Conservation (phyloP, 2,113 vertebrate genomes). For the Aldabrachelys gigantea region DNA sequence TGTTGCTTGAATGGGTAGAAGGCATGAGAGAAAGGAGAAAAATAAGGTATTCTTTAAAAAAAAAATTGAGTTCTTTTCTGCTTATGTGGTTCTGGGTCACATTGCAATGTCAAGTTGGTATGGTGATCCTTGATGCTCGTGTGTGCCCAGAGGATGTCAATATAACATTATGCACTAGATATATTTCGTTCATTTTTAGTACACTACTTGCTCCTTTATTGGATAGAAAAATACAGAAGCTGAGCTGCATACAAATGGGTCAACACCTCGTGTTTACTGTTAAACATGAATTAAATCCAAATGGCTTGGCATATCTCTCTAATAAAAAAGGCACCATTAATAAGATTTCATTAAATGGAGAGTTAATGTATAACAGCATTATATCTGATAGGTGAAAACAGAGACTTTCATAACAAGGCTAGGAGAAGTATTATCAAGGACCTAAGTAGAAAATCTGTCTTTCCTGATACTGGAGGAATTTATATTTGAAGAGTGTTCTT, state of each 20-base stretch:
- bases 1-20: neutral
- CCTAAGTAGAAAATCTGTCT: slow-evolving; percentile 65
- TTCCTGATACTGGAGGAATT: slow-evolving; percentile 71
- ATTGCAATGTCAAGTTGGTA: neutral
- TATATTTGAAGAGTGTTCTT: slow-evolving; percentile 80
- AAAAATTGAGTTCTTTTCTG: neutral
- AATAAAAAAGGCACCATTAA: slow-evolving; percentile 67
- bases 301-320: slow-evolving; percentile 51
- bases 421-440: slow-evolving; percentile 50
- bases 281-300: slow-evolving; percentile 63
- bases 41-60: neutral
- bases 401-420: slow-evolving; percentile 65
- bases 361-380: slow-evolving; percentile 65
- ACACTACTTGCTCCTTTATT: slow-evolving; percentile 2
- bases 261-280: slow-evolving; percentile 57
- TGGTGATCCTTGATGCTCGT: neutral
- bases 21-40: neutral
- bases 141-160: neutral
- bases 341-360: slow-evolving; percentile 68
- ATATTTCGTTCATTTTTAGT: slow-evolving; percentile 30
- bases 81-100: neutral
- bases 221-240: neutral
- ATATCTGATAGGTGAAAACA: slow-evolving; percentile 73
- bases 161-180: neutral
- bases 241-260: slow-evolving; percentile 56